Evolutionary conservation across 2,113 vertebrate genomes (phyloP), one percentile per base, ranked within the genome.

Genomic region (Cynoglossus semilaevis): DNA sequence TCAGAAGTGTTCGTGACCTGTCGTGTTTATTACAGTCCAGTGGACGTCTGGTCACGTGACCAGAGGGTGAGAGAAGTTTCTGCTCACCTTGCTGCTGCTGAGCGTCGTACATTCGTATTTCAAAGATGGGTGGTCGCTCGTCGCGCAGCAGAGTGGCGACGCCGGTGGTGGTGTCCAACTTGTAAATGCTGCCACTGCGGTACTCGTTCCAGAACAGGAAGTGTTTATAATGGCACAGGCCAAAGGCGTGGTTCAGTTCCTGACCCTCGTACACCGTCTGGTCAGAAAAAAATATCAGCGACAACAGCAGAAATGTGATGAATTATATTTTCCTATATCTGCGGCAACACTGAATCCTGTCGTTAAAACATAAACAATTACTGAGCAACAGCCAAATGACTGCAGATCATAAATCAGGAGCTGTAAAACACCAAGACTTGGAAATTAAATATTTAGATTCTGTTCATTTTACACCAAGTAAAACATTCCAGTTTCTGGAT

Each of bases 141-240:
- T 93, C 96, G 16, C 96, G 94, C 54, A 99, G 87, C 67, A 96
- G 91, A 4, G 90, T 95, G 43, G 94, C 91, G 0, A 74, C 81
- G 59, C 94, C 93, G 22, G 92, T 88, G 45, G 81, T 58, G 77
- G 94, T 92, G 78, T 98, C 94, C 72, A 98, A 71, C 44, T 96
- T 94, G 88, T 92, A 98, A 79, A 98, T 97, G 85, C 93, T 96
- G 73, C 96, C 96, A 0, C 95, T 99, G 35, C 96, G 92, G 77
- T 99, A 99, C 84, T 98, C 96, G 0, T 95, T 99, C 97, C 97
- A 99, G 88, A 98, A 99, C 44, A 99, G 90, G 79, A 94, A 97
- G 71, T 91, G 92, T 79, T 94, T 93, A 43, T 98, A 97, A 85
- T 98, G 97, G 85, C 95, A 98, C n/a, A 99, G 90, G 51, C 97